Conservation (phyloP, 2,888 invertebrate species). For the Melanchra persicariae region DNA sequence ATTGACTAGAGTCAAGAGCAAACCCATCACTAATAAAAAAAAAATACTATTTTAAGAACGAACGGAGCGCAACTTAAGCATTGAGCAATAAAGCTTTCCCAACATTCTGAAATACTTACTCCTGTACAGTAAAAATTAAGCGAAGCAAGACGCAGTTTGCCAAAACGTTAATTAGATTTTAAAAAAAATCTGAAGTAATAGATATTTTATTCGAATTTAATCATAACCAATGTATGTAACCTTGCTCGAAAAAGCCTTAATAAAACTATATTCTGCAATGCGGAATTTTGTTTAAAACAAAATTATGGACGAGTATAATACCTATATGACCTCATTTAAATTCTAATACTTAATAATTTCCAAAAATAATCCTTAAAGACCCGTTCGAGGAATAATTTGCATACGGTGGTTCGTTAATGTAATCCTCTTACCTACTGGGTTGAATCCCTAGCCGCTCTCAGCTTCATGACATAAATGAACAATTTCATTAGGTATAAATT, state of each 20-base stretch:
- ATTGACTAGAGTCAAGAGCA: too few relatives aligned
- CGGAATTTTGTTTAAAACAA: neutral
- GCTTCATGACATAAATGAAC: constrained; percentile 13
- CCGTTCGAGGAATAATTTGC: constrained; percentile 20
- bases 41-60: neutral
- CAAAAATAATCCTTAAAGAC: constrained; percentile 19
- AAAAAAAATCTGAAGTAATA: neutral
- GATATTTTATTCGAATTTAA: neutral
- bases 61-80: neutral
- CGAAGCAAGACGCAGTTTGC: too few relatives aligned
- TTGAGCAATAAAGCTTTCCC: neutral
- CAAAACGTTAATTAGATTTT: neutral
- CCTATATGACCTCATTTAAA: constrained; percentile 7
- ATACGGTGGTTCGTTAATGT: constrained; percentile 19
- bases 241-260: too few relatives aligned
- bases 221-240: too few relatives aligned
- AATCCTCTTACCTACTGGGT: constrained; percentile 33
- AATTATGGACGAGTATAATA: neutral
- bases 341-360: constrained; percentile 3
- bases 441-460: neutral
- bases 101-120: neutral
- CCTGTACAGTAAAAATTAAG: neutral
- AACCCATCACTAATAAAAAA: too few relatives aligned
- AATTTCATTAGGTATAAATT: neutral
- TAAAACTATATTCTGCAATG: neutral